phyloP scores from a whole-genome alignment of 2,797 vertebrate genomes.

The Sebastes cheni region DNA sequence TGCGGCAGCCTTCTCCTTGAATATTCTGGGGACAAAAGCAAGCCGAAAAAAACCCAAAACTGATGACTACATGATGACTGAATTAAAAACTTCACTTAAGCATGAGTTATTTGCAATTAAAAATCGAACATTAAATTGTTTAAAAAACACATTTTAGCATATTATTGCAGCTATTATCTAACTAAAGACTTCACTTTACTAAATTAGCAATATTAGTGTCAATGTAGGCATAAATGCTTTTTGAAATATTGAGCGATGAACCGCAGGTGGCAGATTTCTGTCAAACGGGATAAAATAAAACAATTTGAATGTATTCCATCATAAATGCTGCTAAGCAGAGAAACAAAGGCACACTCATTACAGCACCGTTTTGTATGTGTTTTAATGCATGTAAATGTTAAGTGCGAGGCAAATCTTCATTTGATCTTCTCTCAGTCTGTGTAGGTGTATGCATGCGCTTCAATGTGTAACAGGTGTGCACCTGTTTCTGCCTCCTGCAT shows the following conservation, averaged over 20 bases:
- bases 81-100: conserved; percentile 3
- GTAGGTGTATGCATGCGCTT: conserved; percentile 14
- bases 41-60: conserved; percentile 12
- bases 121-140: conserved; percentile 3
- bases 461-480: conserved; percentile 73
- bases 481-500: conserved; percentile 67
- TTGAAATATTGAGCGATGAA: conserved; percentile 36
- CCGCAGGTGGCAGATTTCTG: conserved; percentile 44
- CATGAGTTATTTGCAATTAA: conserved; percentile 12
- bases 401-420: conserved; percentile 35
- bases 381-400: conserved; percentile 34
- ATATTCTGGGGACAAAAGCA: conserved; percentile 64
- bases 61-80: background rate
- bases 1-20: conserved; percentile 73
- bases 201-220: conserved; percentile 32
- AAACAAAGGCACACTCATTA: conserved; percentile 27
- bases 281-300: conserved; percentile 42
- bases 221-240: conserved; percentile 10
- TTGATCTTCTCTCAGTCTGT: conserved; percentile 43
- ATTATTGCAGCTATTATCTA: conserved; percentile 10
- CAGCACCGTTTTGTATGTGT: background rate
- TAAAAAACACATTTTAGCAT: background rate
- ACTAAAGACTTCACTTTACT: conserved; percentile 6
- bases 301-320: conserved; percentile 28
- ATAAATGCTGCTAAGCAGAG: conserved; percentile 7